Conservation (phyloP, 2,888 invertebrate genomes). For the Brachynemurus nebulosus region DNA sequence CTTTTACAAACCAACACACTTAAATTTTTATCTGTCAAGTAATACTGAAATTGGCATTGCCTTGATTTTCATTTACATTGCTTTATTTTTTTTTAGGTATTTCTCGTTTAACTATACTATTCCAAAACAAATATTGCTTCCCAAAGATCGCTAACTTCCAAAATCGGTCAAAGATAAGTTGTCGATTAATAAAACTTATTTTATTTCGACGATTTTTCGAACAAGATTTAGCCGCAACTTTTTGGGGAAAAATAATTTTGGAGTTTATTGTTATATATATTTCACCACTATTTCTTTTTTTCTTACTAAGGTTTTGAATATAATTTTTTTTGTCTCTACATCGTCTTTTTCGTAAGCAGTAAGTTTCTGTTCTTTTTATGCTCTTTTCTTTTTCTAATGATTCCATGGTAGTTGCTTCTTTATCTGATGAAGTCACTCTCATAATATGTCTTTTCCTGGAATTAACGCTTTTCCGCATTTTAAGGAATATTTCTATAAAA, state of each 20-base stretch:
- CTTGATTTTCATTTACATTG: constrained; percentile 15
- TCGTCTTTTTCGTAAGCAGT: too few relatives aligned
- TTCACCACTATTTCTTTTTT: constrained; percentile 4
- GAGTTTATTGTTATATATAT: not conserved
- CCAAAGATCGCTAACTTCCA: constrained; percentile 18
- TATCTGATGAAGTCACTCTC: too few relatives aligned
- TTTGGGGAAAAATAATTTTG: not conserved
- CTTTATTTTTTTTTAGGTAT: constrained; percentile 15
- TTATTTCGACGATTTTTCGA: not conserved
- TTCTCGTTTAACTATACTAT: constrained; percentile 14
- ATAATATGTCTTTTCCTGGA: too few relatives aligned
- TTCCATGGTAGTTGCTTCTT: too few relatives aligned
- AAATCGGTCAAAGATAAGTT: constrained; percentile 11
- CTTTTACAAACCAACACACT: constrained; percentile 15
- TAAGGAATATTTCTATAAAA: too few relatives aligned
- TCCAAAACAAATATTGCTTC: constrained; percentile 17
- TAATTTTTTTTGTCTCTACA: not conserved
- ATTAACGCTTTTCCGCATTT: too few relatives aligned
- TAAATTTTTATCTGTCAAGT: constrained; percentile 15
- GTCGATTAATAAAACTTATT: not conserved
- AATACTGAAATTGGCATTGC: constrained; percentile 16
- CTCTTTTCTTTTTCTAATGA: too few relatives aligned
- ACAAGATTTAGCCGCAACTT: not conserved
- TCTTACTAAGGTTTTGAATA: not conserved
- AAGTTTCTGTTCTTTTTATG: too few relatives aligned